Evolutionary conservation across 2,113 vertebrate species (phyloP).

Genomic region (Tretioscincus oriximinensis): DNA sequence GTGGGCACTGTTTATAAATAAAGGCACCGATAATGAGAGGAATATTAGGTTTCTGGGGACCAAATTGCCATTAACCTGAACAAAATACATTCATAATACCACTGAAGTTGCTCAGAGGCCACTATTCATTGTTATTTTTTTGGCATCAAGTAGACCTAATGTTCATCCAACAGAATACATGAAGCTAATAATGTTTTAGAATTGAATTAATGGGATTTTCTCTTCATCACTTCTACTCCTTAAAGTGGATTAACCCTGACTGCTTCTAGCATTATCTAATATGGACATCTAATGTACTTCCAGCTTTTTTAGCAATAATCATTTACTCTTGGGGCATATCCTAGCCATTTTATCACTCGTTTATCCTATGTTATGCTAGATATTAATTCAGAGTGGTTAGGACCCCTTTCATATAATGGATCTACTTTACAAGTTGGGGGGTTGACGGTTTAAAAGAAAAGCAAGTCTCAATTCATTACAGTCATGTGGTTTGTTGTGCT

Average conservation of each 20-base stretch:
- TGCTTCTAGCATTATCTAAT: slow-evolving; percentile 30
- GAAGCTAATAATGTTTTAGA: slow-evolving; percentile 6
- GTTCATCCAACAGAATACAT: slow-evolving; percentile 9
- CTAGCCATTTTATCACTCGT: not conserved
- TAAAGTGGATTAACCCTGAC: not conserved
- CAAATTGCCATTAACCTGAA: not conserved
- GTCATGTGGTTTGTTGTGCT: no score
- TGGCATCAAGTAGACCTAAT: slow-evolving; percentile 12
- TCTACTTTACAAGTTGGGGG: not conserved
- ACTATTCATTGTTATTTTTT: not conserved
- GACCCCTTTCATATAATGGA: not conserved
- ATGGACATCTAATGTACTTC: slow-evolving; percentile 17
- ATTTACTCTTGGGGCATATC: not conserved
- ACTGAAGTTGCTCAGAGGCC: not conserved
- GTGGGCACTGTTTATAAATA: slow-evolving; percentile 4
- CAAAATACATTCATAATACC: not conserved
- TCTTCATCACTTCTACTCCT: not conserved
- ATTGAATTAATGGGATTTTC: slow-evolving; percentile 33
- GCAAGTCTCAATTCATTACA: no score
- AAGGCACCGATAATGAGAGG: not conserved
- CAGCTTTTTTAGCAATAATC: slow-evolving; percentile 3
- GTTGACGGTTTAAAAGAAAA: no score
- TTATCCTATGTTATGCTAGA: not conserved
- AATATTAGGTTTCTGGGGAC: not conserved
- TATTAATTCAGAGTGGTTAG: not conserved